Evolutionary conservation across 2,113 vertebrate genomes (phyloP).

Genomic region (Tichodroma muraria): DNA sequence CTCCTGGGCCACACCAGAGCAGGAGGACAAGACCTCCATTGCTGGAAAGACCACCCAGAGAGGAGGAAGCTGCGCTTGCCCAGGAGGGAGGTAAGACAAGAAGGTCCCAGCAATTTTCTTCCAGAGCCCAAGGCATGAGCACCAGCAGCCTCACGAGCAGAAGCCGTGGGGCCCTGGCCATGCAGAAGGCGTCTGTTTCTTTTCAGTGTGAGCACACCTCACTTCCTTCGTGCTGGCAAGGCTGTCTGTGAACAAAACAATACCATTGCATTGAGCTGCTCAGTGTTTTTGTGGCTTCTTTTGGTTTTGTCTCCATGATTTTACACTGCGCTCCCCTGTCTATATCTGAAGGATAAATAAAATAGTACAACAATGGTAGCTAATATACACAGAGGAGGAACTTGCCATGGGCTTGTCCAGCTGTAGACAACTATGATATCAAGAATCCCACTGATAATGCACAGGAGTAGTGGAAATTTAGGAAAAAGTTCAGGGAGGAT

Average conservation of each 20-base stretch:
- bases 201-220: not conserved
- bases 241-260: not conserved
- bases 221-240: not conserved
- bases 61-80: not conserved
- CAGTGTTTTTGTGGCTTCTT: not conserved
- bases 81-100: not conserved
- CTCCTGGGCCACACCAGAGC: conserved; percentile 4
- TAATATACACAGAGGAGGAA: not conserved
- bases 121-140: not conserved
- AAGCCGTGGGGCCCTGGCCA: not conserved
- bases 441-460: not conserved
- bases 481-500: not conserved
- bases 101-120: not conserved
- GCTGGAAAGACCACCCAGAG: conserved; percentile 38
- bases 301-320: not conserved
- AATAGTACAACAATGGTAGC: not conserved
- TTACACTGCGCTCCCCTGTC: not conserved
- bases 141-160: not conserved
- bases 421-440: not conserved
- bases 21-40: conserved; percentile 5
- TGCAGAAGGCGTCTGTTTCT: not conserved
- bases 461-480: not conserved
- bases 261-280: not conserved
- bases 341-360: not conserved
- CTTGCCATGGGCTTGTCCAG: not conserved